Evolutionary conservation across 1,140 invertebrate genomes (phyloP).

Genomic region (Belonocnema kinseyi): DNA sequence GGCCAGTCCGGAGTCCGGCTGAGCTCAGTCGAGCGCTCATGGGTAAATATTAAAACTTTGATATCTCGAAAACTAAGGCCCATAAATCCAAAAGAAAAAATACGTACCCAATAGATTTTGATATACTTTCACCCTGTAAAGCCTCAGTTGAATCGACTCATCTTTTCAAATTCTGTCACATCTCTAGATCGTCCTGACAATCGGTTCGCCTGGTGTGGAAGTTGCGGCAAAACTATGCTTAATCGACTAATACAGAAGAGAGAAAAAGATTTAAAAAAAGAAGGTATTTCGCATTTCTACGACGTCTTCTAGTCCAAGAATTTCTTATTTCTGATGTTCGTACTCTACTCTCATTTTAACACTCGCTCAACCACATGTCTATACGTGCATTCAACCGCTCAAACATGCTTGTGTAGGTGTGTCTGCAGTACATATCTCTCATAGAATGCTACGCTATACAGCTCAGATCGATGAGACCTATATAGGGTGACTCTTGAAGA

Average conservation of each 20-base stretch:
- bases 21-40: too few relatives aligned
- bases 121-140: too few relatives aligned
- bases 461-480: conserved; percentile 29
- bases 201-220: not conserved
- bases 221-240: not conserved
- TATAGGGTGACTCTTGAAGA: conserved; percentile 21
- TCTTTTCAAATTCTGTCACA: too few relatives aligned
- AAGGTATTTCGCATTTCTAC: conserved; percentile 20
- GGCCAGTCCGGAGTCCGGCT: too few relatives aligned
- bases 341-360: conserved; percentile 20
- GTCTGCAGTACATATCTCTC: conserved; percentile 26
- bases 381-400: conserved; percentile 10
- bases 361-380: not conserved
- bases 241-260: not conserved
- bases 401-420: conserved; percentile 5
- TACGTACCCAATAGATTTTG: too few relatives aligned
- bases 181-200: not conserved
- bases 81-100: too few relatives aligned
- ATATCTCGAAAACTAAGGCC: too few relatives aligned
- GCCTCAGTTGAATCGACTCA: too few relatives aligned
- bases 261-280: not conserved
- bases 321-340: conserved; percentile 19
- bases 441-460: conserved; percentile 29
- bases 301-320: conserved; percentile 14
- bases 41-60: too few relatives aligned